Percentiles rank a stretch among this genome's conserved stretches.
Conservation (phyloP, 2,888 invertebrate genomes). For the Hylaea fasciaria region DNA sequence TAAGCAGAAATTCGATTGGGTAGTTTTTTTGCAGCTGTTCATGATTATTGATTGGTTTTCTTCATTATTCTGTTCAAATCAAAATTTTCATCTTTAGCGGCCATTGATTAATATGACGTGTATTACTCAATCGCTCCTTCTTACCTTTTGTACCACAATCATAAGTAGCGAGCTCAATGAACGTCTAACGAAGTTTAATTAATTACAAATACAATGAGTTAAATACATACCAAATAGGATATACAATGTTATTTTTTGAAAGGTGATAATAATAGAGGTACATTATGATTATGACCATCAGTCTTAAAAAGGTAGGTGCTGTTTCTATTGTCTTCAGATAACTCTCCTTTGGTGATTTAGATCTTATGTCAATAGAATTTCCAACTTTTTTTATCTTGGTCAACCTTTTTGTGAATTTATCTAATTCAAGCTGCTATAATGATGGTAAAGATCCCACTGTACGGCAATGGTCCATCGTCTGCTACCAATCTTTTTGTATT, state of each 20-base stretch:
- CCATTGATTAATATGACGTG: no score
- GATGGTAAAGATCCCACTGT: no score
- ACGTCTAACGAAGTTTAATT: slow-evolving; percentile 75
- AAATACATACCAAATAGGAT: slow-evolving; percentile 41
- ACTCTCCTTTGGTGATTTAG: slow-evolving; percentile 23
- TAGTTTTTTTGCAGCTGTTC: no score
- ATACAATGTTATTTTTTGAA: slow-evolving; percentile 19
- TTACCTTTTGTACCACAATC: slow-evolving; percentile 44
- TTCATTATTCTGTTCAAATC: no score
- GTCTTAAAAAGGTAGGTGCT: slow-evolving; percentile 27
- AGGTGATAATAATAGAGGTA: slow-evolving; percentile 2
- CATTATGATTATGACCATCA: slow-evolving; percentile 4
- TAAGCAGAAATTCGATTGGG: no score
- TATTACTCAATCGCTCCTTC: slow-evolving; percentile 34
- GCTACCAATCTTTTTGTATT: no score
- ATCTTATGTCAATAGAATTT: not conserved
- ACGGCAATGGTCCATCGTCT: no score
- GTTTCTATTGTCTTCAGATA: slow-evolving; percentile 16
- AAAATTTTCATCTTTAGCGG: no score
- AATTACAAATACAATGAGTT: slow-evolving; percentile 61
- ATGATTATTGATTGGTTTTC: no score
- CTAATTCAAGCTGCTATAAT: no score
- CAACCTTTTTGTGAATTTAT: no score
- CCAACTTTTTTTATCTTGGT: no score
- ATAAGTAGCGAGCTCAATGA: slow-evolving; percentile 59